Evolutionary conservation across 2,888 invertebrate genomes (phyloP), one percentile per base, ranked within the genome.

Genomic region (Ecliptopera silaceata): DNA sequence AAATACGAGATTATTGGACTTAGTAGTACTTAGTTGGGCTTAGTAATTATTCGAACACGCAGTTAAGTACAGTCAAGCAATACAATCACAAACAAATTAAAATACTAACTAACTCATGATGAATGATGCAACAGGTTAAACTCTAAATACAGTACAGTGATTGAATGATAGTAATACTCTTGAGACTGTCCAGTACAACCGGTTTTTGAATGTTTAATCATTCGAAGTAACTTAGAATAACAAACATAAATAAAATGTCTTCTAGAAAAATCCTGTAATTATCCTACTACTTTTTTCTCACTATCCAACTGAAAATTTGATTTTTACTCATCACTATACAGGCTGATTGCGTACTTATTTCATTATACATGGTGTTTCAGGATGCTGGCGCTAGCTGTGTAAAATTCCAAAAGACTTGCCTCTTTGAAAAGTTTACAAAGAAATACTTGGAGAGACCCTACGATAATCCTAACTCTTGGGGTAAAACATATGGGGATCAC

Each of bases 351-450:
- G 20, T 38, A 13, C 4, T 6, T 8, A 18, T 6, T 0, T 12
- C 4, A 18, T 10, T 39, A 17, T 15, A 15, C 1, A 43, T 6
- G 18, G 18, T 34, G 15, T 89, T 89, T 48, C 80, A 95, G 95
- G 93, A 94, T 68, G 92, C 93, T 57, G 96, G 96, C 4, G 96
- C 95, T 12, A 94, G 95, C 80, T 96, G 96, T 77, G 96, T 96
- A 0, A 97, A 97, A 84, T 96, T 97, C 77, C 97, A 97, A 92
- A 97, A 96, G 82, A 95, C 95, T 1, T 92, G 94, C 77, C 83
- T 96, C 31, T 71, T 82, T 29, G 93, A 94, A 69, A 96, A 96
- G 82, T 97, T 96, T 75, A 96, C 94, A 43, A 84, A 91, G 72
- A 84, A 88, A 63, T 95, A 95, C 31, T 79, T 96, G 56, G 81